phyloP scores from a whole-genome alignment of 2,888 invertebrate species.

The Ornithoptera alexandrae region DNA sequence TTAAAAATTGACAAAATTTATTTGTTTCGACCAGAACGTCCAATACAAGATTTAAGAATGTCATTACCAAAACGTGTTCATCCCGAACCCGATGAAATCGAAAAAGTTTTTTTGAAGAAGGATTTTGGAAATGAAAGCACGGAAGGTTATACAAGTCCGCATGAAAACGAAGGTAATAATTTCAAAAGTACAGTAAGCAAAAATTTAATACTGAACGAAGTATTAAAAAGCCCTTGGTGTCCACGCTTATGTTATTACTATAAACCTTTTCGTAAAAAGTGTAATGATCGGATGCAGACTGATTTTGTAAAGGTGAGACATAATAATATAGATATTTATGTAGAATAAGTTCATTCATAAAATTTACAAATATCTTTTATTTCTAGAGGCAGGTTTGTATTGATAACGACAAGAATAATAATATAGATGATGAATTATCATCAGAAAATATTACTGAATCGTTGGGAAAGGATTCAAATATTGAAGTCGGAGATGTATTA shows the following conservation, averaged over 20 bases:
- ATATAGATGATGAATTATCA: constrained; percentile 8
- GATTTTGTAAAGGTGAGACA: constrained; percentile 6
- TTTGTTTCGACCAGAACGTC: background rate
- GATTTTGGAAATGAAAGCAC: constrained; percentile 1
- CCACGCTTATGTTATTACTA: constrained; percentile 62
- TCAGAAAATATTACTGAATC: constrained; percentile 11
- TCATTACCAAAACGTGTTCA: background rate
- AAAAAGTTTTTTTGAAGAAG: background rate
- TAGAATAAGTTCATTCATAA: background rate
- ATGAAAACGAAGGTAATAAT: background rate
- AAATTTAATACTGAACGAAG: constrained; percentile 70
- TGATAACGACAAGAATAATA: constrained; percentile 24
- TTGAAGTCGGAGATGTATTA: constrained; percentile 26
- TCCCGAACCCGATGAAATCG: background rate
- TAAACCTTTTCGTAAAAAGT: constrained; percentile 58
- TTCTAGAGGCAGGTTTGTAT: constrained; percentile 7
- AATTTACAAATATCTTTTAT: constrained; percentile 1
- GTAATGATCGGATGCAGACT: background rate
- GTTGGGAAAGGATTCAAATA: constrained; percentile 23
- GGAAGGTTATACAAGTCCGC: background rate
- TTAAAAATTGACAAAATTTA: background rate
- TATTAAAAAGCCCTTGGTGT: constrained; percentile 80
- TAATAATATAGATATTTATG: background rate
- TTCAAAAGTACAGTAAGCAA: constrained; percentile 29
- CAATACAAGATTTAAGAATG: constrained; percentile 8